Conservation (phyloP, 2,888 invertebrate genomes). For the Ectemnius continuus region DNA sequence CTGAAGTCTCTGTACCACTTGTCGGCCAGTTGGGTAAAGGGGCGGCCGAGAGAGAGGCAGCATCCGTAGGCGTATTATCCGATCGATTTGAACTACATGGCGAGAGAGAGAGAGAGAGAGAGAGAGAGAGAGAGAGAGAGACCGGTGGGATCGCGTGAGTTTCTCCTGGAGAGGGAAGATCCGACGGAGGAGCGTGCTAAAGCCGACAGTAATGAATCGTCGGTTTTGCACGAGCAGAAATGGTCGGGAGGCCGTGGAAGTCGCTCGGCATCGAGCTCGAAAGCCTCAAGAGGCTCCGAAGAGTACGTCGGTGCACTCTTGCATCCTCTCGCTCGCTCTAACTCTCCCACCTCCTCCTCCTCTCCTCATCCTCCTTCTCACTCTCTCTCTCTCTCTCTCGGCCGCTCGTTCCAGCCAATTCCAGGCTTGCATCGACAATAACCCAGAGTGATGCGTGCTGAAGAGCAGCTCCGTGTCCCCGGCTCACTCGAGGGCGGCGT, state of each 20-base stretch:
- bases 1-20: no score
- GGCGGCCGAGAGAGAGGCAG: neutral
- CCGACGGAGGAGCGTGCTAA: neutral
- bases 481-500: no score
- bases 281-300: neutral
- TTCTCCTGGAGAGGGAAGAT: neutral
- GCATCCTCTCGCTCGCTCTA: no score
- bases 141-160: neutral
- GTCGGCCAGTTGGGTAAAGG: no score
- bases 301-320: neutral
- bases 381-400: no score
- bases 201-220: slow-evolving; percentile 4
- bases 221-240: neutral
- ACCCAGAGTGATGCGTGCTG: slow-evolving; percentile 6
- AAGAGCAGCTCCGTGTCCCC: neutral
- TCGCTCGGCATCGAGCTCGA: no score
- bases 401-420: neutral
- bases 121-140: neutral
- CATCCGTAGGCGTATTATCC: no score
- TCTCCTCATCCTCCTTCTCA: no score
- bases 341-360: no score
- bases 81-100: no score
- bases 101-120: no score
- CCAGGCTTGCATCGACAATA: slow-evolving; percentile 6
- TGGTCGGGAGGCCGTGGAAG: neutral